phyloP scores from a whole-genome alignment of 2,113 vertebrate genomes.

The Gadus macrocephalus region DNA sequence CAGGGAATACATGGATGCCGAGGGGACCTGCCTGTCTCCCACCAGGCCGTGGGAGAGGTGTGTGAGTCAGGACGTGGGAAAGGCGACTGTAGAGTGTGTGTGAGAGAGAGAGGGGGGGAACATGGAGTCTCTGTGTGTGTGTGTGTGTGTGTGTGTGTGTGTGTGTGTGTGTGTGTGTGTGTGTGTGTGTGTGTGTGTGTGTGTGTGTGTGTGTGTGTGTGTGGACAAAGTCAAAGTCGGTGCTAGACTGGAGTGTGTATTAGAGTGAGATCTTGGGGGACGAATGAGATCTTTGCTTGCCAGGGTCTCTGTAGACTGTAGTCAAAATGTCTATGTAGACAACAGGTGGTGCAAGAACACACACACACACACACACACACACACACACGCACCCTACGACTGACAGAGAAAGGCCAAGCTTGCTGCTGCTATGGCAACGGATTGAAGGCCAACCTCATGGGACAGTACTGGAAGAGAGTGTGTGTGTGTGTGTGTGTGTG shows the following conservation, averaged over 20 bases:
- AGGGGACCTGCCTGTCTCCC: conserved; percentile 8
- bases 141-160: background rate
- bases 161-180: too few species aligned
- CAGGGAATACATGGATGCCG: conserved; percentile 13
- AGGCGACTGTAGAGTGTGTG: background rate
- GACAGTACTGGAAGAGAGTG: background rate
- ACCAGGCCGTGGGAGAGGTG: conserved; percentile 9
- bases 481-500: too few species aligned
- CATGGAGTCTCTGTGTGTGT: background rate
- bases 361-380: too few species aligned
- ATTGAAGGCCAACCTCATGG: conserved; percentile 10
- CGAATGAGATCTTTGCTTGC: too few species aligned
- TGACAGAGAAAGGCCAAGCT: background rate
- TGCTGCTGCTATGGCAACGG: conserved; percentile 33
- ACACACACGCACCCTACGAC: background rate
- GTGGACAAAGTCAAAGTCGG: background rate
- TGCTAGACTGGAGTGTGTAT: too few species aligned
- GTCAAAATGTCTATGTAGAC: conserved; percentile 9
- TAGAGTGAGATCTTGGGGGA: too few species aligned
- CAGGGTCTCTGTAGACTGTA: too few species aligned
- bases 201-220: background rate
- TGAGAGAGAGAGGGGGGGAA: background rate
- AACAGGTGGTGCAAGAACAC: conserved; percentile 26
- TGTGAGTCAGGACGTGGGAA: background rate
- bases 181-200: conserved; percentile 5